These are phyloP conservation scores for Darevskia nairensis DNA, from an alignment of 2,797 vertebrate species.

Conservation along the genomic window DNA sequence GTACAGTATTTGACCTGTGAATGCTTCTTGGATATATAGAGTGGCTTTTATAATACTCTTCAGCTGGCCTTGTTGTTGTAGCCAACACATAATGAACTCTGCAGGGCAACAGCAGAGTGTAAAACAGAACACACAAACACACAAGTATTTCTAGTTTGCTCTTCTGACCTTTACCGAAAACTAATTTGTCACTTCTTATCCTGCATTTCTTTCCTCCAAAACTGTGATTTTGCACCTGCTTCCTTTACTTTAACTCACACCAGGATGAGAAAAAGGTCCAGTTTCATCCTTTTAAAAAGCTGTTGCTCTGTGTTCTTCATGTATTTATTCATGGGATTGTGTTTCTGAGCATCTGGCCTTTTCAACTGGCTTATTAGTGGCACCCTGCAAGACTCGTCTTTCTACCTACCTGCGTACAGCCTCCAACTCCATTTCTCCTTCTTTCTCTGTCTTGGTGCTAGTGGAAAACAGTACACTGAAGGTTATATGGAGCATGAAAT, in stretches of 20 bases:
- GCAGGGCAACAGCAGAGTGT: background rate
- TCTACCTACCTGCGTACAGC: constrained; percentile 32
- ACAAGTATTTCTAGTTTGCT: background rate
- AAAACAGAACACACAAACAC: background rate
- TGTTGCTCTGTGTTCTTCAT: background rate
- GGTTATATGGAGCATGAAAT: constrained; percentile 73
- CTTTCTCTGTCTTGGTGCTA: constrained; percentile 42
- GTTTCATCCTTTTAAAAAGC: constrained; percentile 14
- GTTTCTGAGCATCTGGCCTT: constrained; percentile 12
- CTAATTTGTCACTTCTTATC: constrained; percentile 10
- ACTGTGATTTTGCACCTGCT: background rate
- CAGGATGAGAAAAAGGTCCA: background rate
- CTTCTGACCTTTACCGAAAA: background rate
- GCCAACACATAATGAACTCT: background rate
- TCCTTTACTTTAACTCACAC: background rate
- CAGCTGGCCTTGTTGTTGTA: background rate
- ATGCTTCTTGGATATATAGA: background rate
- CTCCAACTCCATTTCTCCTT: constrained; percentile 22
- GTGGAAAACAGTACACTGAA: constrained; percentile 65
- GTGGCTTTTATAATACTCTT: background rate
- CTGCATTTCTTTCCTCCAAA: background rate
- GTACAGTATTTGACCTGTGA: background rate
- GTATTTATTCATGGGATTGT: constrained; percentile 34
- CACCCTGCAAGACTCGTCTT: constrained; percentile 1
- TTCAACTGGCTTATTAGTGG: constrained; percentile 18